These are phyloP conservation scores for Aporophyla lueneburgensis DNA, from an alignment of 2,888 invertebrate genomes.

Conservation along the genomic window DNA sequence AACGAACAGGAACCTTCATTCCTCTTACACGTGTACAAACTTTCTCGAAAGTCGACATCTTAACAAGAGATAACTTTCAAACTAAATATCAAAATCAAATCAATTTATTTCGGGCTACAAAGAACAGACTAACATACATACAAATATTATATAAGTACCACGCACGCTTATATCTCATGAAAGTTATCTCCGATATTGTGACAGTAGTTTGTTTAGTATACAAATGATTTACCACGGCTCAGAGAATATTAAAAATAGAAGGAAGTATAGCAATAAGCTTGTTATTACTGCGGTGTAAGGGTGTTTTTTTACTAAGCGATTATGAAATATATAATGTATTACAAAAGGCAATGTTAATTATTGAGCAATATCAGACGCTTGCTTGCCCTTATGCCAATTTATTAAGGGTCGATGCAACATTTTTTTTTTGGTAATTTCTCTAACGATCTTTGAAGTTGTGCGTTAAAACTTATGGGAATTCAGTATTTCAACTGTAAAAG, in stretches of 20 bases:
- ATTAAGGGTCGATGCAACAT: background rate
- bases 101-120: too few relatives aligned
- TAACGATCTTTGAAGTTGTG: too few relatives aligned
- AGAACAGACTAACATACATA: too few relatives aligned
- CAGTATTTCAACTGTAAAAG: too few relatives aligned
- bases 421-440: background rate
- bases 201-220: background rate
- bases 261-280: constrained; percentile 13
- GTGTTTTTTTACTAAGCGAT: constrained; percentile 1
- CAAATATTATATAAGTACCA: background rate
- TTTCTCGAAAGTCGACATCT: constrained; percentile 19
- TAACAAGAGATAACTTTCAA: constrained; percentile 11
- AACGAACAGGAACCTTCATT: background rate
- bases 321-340: background rate
- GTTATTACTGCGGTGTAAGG: constrained; percentile 9
- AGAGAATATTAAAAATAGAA: constrained; percentile 22
- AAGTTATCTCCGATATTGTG: constrained; percentile 6
- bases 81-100: too few relatives aligned
- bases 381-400: background rate
- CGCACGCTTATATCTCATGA: background rate
- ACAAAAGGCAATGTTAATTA: background rate
- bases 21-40: constrained; percentile 39
- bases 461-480: too few relatives aligned
- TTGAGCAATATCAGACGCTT: background rate
- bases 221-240: constrained; percentile 23